phyloP scores from a whole-genome alignment of 2,113 vertebrate species.

The Sinocyclocheilus rhinocerous region DNA sequence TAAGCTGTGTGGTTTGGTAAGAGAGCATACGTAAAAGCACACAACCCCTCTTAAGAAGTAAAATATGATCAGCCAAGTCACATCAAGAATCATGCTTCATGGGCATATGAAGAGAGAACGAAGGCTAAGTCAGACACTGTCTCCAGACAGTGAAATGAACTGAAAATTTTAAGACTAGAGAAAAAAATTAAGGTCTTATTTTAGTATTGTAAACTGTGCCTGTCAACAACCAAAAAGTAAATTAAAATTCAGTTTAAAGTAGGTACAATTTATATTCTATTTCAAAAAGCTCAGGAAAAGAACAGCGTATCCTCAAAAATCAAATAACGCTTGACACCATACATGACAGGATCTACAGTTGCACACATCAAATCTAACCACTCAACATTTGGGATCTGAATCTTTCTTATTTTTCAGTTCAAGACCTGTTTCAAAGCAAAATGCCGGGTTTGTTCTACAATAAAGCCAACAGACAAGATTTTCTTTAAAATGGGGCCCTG shows the following conservation, averaged over 20 bases:
- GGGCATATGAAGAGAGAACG: background rate
- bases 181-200: background rate
- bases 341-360: background rate
- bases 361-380: background rate
- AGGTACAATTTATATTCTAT: background rate
- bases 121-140: background rate
- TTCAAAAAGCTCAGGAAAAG: too few relatives aligned
- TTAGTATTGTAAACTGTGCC: background rate
- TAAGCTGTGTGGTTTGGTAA: slow-evolving; percentile 22
- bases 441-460: background rate
- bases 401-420: background rate
- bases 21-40: slow-evolving; percentile 10
- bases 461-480: background rate
- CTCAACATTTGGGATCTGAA: background rate
- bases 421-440: background rate
- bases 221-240: background rate
- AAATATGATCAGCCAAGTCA: background rate
- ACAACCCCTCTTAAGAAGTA: background rate
- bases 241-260: background rate
- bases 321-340: background rate
- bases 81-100: background rate
- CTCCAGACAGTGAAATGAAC: background rate
- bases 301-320: background rate
- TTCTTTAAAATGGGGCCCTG: background rate
- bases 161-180: background rate